Evolutionary conservation across 2,888 invertebrate species (phyloP).

Genomic region (Gastracanthus pulcherrimus): DNA sequence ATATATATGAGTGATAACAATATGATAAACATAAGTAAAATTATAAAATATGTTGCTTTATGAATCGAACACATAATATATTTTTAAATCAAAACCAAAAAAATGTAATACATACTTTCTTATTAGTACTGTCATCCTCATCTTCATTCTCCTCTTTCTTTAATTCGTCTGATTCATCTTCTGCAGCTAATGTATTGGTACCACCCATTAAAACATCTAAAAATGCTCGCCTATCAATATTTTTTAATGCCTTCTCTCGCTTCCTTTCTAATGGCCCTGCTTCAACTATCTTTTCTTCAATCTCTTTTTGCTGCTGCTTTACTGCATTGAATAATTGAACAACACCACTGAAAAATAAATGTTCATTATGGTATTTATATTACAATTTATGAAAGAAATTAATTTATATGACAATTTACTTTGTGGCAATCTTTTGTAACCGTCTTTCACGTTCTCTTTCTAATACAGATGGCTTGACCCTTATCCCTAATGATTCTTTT

Average conservation of each 20-base stretch:
- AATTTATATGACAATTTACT: slow-evolving; percentile 72
- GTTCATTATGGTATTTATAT: slow-evolving; percentile 79
- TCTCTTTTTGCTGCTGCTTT: slow-evolving; percentile 88
- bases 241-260: slow-evolving; percentile 53
- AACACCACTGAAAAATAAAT: slow-evolving; percentile 87
- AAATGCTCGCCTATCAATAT: slow-evolving; percentile 82
- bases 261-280: slow-evolving; percentile 59
- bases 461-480: slow-evolving; percentile 86
- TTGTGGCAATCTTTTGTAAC: slow-evolving; percentile 90
- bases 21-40: slow-evolving; percentile 2
- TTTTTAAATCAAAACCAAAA: too few species aligned
- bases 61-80: too few species aligned
- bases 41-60: slow-evolving; percentile 27
- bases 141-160: slow-evolving; percentile 77
- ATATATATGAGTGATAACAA: neutral
- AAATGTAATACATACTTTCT: too few species aligned
- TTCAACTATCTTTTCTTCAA: slow-evolving; percentile 84
- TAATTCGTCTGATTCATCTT: slow-evolving; percentile 79
- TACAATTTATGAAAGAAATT: slow-evolving; percentile 18
- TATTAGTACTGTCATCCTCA: slow-evolving; percentile 40
- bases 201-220: slow-evolving; percentile 88
- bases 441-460: slow-evolving; percentile 88
- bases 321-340: slow-evolving; percentile 96
- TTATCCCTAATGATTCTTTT: slow-evolving; percentile 82
- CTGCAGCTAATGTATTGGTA: slow-evolving; percentile 73